These are phyloP conservation scores for Andrena chrysosceles DNA, from an alignment of 2,888 invertebrate genomes.

Conservation along the genomic window DNA sequence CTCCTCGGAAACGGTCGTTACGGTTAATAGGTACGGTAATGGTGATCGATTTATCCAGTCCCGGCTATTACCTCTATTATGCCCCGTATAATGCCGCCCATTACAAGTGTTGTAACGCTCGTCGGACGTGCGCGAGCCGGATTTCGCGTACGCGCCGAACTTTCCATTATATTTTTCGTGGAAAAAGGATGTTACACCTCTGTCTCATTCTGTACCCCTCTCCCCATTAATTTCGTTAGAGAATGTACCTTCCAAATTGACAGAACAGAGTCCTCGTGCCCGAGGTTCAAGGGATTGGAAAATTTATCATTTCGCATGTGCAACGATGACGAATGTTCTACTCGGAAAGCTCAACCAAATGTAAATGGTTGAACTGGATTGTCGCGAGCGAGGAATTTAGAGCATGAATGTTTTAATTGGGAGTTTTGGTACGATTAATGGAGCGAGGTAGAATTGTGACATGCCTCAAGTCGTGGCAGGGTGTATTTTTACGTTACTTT, in stretches of 20 bases:
- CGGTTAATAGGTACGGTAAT: constrained; percentile 71
- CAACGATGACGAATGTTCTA: too few species aligned
- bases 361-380: not conserved
- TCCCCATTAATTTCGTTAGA: too few species aligned
- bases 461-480: not conserved
- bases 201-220: too few species aligned
- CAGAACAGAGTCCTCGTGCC: not conserved
- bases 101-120: constrained; percentile 66
- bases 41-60: constrained; percentile 74
- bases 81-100: constrained; percentile 66
- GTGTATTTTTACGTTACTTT: not conserved
- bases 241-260: too few species aligned
- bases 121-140: constrained; percentile 15
- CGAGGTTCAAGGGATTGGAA: too few species aligned
- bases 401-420: constrained; percentile 6
- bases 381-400: not conserved
- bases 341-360: too few species aligned
- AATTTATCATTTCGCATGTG: too few species aligned
- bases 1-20: constrained; percentile 72
- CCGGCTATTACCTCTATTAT: constrained; percentile 73
- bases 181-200: not conserved
- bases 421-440: not conserved
- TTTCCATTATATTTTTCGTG: not conserved
- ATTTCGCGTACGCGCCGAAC: constrained; percentile 21
- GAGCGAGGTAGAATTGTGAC: not conserved